phyloP scores from a whole-genome alignment of 2,113 vertebrate species.

The Dasyurus viverrinus region DNA sequence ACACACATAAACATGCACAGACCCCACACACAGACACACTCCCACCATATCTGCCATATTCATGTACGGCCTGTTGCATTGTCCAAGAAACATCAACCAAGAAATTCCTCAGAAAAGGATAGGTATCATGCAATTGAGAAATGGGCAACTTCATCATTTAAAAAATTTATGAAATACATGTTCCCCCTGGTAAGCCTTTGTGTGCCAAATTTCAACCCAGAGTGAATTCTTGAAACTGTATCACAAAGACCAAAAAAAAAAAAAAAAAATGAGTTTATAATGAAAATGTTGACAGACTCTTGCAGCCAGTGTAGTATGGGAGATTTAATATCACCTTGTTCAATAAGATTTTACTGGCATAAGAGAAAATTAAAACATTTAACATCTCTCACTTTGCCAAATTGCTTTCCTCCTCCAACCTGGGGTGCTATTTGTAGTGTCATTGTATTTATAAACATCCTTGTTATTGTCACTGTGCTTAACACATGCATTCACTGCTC shows the following conservation, averaged over 20 bases:
- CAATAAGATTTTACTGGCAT: slow-evolving; percentile 73
- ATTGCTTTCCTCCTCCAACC: slow-evolving; percentile 69
- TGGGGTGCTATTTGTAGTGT: slow-evolving; percentile 38
- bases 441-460: slow-evolving; percentile 67
- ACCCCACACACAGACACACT: neutral
- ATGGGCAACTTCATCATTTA: slow-evolving; percentile 56
- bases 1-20: neutral
- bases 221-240: slow-evolving; percentile 70
- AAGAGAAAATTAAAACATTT: slow-evolving; percentile 81
- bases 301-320: slow-evolving; percentile 58
- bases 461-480: slow-evolving; percentile 43
- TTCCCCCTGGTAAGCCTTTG: slow-evolving; percentile 61
- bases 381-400: slow-evolving; percentile 70
- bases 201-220: slow-evolving; percentile 65
- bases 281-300: slow-evolving; percentile 69
- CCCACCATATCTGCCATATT: neutral
- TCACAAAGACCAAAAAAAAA: slow-evolving; percentile 45
- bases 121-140: slow-evolving; percentile 45
- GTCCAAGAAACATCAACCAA: slow-evolving; percentile 42
- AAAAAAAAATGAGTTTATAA: slow-evolving; percentile 66
- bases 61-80: neutral
- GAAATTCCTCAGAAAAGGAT: slow-evolving; percentile 50
- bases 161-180: slow-evolving; percentile 53
- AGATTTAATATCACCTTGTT: slow-evolving; percentile 73
- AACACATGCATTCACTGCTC: slow-evolving; percentile 21